phyloP scores from a whole-genome alignment of 2,888 invertebrate genomes.

The Micropterix aruncella region DNA sequence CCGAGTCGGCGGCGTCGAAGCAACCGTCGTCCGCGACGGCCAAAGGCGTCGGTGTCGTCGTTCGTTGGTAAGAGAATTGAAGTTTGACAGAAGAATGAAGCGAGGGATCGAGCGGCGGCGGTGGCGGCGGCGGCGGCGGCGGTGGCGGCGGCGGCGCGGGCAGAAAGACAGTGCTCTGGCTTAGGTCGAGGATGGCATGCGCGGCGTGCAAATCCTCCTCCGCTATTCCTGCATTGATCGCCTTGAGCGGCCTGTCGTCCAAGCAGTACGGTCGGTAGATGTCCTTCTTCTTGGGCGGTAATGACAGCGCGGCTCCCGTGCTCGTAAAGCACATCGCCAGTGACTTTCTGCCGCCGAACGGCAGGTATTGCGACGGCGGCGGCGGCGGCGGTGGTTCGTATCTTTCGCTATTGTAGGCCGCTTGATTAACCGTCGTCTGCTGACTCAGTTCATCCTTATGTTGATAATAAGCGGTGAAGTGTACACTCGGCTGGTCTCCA shows the following conservation, averaged over 20 bases:
- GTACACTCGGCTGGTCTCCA: constrained; percentile 63
- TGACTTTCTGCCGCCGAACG: constrained; percentile 51
- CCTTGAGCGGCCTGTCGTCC: constrained; percentile 47
- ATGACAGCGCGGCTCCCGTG: constrained; percentile 66
- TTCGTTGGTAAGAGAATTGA: constrained; percentile 16
- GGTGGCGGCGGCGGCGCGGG: constrained; percentile 35
- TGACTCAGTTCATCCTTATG: constrained; percentile 33
- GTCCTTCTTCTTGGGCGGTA: constrained; percentile 85
- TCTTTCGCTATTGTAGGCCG: constrained; percentile 17
- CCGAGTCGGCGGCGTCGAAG: constrained; percentile 12
- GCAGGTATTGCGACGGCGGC: constrained; percentile 27
- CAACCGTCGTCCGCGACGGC: constrained; percentile 15
- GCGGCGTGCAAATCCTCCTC: constrained; percentile 80
- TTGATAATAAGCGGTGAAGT: constrained; percentile 63
- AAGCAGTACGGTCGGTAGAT: constrained; percentile 81
- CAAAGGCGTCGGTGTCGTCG: constrained; percentile 17
- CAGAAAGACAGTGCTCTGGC: constrained; percentile 68
- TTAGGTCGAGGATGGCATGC: constrained; percentile 78
- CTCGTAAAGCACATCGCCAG: constrained; percentile 75
- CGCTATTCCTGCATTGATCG: constrained; percentile 39
- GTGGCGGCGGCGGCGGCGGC: constrained; percentile 17
- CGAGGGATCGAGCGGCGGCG: constrained; percentile 2
- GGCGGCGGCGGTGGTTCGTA: constrained; percentile 22
- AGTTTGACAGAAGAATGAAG: neutral
- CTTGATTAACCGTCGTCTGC: constrained; percentile 15